Evolutionary conservation across 2,113 vertebrate species (phyloP).

Genomic region (Serilophus lunatus): DNA sequence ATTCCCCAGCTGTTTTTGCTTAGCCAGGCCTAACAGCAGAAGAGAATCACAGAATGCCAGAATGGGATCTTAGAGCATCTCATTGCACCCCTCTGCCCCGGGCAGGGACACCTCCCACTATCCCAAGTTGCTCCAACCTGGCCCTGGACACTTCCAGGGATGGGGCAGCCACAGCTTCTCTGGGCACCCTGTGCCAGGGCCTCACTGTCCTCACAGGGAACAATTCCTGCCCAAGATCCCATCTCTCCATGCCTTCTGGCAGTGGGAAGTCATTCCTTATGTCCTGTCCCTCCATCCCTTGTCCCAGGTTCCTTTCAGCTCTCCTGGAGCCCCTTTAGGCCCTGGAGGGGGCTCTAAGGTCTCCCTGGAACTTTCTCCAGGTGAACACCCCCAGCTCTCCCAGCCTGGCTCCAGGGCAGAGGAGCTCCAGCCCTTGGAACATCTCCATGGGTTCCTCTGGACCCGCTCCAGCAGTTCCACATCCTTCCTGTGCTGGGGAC

Average conservation of each 20-base stretch:
- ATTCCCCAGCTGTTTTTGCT: neutral
- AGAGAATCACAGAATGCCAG: neutral
- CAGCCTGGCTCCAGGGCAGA: neutral
- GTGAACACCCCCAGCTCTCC: neutral
- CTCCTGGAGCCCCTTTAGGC: neutral
- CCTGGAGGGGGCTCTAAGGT: rapidly evolving
- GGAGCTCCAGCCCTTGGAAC: neutral
- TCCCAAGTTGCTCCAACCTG: neutral
- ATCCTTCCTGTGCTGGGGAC: neutral
- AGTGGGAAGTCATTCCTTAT: neutral
- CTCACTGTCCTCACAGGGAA: neutral
- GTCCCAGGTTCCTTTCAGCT: neutral
- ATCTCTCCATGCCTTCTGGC: rapidly evolving
- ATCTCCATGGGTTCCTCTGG: neutral
- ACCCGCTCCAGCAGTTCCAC: neutral
- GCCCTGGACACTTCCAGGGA: neutral
- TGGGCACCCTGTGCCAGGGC: no score
- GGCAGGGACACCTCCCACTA: neutral
- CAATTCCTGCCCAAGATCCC: rapidly evolving
- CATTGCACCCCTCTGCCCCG: rapidly evolving
- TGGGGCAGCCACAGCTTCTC: no score
- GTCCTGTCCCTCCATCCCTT: neutral
- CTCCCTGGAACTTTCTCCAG: rapidly evolving
- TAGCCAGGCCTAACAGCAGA: neutral
- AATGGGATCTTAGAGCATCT: neutral